Base-by-base conservation (phyloP, 2,888 invertebrate genomes). In the Oscheius myriophilus region DNA sequence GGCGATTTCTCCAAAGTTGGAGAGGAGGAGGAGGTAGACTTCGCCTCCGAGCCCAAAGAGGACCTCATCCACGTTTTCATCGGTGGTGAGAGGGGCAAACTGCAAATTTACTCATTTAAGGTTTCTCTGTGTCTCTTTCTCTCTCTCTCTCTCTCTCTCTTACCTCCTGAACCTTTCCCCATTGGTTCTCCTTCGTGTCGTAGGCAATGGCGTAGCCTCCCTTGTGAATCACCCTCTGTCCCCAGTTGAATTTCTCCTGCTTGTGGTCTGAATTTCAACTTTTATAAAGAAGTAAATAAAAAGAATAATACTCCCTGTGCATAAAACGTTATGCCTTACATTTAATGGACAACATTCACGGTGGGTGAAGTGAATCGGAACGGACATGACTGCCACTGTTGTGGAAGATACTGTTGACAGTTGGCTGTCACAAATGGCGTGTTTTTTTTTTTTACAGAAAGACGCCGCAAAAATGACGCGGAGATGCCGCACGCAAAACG, bases 151-250 rank as follows among this genome's bases (percentile, higher is more conserved):
- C 39, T 57, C 43, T 18, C 16, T 41, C 53, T 58, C 51, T 59
- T 53, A 79, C 76, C 59, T 77, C 69, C 16, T 69, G 57, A 46
- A 58, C 45, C 21, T 67, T 67, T 9, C 49, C 63, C 73, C 72
- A 78, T 21, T 62, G 46, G 12, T 70, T 67, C 1, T 69, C 41
- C 9, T 54, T 25, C 51, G 70, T 67, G 52, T 75, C 74, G 65
- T 71, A 77, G 23, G 66, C 57, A 16, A 74, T 55, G 18, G 72
- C 76, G 51, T 78, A 77, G 11, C 72, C 73, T 46, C 80, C 80
- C n/a, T 55, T 58, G 33, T 67, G 73, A 16, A 70, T 67, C 0
- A 76, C 76, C 39, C 76, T 73, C 42, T 78, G 75, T 43, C 77
- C 77, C 68, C 72, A 76, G 49, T 74, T 71, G 66, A 63, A 71